Evolutionary conservation across 2,888 invertebrate genomes (phyloP).

Genomic region (Plusia festucae): DNA sequence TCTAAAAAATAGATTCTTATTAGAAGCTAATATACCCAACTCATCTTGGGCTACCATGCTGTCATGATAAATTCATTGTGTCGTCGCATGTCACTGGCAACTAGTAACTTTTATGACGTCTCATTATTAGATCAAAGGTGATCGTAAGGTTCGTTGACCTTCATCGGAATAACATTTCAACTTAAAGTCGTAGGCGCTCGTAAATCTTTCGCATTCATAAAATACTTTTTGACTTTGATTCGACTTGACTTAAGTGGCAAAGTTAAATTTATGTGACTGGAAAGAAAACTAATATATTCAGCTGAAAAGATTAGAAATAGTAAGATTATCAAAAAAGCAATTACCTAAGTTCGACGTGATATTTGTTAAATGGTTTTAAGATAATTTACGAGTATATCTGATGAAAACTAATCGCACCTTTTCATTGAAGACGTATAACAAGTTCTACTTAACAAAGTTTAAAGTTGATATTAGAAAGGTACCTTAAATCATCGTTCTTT

Average conservation of each 20-base stretch:
- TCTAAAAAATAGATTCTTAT: too few relatives aligned
- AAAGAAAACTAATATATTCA: slow-evolving; percentile 4
- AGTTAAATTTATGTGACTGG: slow-evolving; percentile 4
- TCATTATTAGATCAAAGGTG: neutral
- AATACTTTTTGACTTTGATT: slow-evolving; percentile 1
- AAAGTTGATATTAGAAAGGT: too few relatives aligned
- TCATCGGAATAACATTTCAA: slow-evolving; percentile 1
- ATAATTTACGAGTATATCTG: neutral
- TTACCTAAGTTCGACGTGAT: neutral
- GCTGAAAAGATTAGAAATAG: neutral
- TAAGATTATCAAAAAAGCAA: neutral
- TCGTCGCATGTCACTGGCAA: neutral
- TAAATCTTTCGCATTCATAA: slow-evolving; percentile 4
- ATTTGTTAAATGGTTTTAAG: neutral
- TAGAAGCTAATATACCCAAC: neutral
- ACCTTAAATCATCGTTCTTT: neutral
- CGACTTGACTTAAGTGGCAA: slow-evolving; percentile 4
- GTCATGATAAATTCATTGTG: neutral
- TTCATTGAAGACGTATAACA: too few relatives aligned
- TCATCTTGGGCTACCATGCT: neutral
- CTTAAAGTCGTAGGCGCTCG: neutral
- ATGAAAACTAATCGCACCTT: neutral
- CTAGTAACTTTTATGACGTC: neutral
- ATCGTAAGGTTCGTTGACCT: neutral
- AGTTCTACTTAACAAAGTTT: too few relatives aligned